Evolutionary conservation across 2,113 vertebrate genomes (phyloP).

Genomic region (Rattus rattus): DNA sequence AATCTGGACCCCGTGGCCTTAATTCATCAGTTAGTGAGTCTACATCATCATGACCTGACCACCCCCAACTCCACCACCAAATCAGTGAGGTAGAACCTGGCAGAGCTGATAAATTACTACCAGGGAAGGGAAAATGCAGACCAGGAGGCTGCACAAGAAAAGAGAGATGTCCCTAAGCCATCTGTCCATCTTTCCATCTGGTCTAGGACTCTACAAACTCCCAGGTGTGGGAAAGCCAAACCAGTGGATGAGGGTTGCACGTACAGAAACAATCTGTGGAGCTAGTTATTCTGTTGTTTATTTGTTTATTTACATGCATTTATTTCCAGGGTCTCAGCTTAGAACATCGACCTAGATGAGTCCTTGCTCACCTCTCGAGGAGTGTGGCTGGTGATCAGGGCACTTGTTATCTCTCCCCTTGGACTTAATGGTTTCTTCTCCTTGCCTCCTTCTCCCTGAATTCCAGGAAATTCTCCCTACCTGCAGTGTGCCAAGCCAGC

Average conservation of each 20-base stretch:
- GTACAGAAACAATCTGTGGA: neutral
- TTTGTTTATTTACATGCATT: neutral
- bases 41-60: neutral
- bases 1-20: neutral
- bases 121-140: neutral
- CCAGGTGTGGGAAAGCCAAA: neutral
- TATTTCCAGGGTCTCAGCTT: neutral
- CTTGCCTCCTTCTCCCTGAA: neutral
- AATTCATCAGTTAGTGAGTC: neutral
- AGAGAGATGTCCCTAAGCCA: neutral
- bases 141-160: neutral
- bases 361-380: conserved; percentile 2
- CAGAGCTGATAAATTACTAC: neutral
- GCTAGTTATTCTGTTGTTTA: neutral
- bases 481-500: neutral
- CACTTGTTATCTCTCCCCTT: neutral
- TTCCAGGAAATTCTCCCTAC: conserved; percentile 15
- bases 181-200: neutral
- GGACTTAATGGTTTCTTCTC: neutral
- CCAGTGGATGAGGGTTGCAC: neutral
- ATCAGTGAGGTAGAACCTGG: neutral
- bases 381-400: rapidly evolving
- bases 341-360: neutral
- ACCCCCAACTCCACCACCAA: neutral
- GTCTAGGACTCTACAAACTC: neutral